These are phyloP conservation scores for Scaptomyza hsui DNA, from an alignment of 1,140 invertebrate species.

Conservation along the genomic window DNA sequence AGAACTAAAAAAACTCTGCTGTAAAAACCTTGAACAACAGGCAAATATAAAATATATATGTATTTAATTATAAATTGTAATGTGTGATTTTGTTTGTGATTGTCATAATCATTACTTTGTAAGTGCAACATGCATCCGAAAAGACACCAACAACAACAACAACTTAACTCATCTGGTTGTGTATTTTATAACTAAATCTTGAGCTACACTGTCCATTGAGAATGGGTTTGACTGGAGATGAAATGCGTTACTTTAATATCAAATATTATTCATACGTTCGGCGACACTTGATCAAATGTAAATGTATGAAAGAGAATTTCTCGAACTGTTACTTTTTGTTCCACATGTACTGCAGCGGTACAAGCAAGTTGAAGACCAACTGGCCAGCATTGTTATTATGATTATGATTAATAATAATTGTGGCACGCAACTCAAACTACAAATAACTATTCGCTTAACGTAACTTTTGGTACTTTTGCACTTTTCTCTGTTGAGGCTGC, in stretches of 20 bases:
- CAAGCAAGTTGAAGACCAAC: conserved; percentile 33
- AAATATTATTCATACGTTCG: conserved; percentile 44
- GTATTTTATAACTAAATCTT: conserved; percentile 11
- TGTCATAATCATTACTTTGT: conserved; percentile 28
- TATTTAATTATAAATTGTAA: conserved; percentile 17
- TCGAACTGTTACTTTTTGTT: conserved; percentile 54
- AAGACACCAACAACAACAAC: conserved; percentile 49
- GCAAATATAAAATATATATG: conserved; percentile 21
- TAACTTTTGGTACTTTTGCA: conserved; percentile 48
- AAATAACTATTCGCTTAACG: conserved; percentile 25
- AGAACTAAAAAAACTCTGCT: conserved; percentile 48
- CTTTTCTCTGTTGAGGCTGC: conserved; percentile 35
- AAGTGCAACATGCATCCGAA: conserved; percentile 39
- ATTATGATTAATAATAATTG: background rate
- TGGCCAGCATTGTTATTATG: background rate
- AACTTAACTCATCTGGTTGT: conserved; percentile 31
- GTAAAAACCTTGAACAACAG: conserved; percentile 61
- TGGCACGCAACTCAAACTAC: conserved; percentile 52
- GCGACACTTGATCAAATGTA: conserved; percentile 36
- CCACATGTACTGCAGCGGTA: conserved; percentile 53
- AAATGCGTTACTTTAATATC: conserved; percentile 42
- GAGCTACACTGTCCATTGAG: conserved; percentile 8
- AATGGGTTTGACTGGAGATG: conserved; percentile 18
- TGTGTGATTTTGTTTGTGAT: conserved; percentile 38
- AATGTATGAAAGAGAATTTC: conserved; percentile 15